A percentile compares a stretch with the other conserved stretches of the same genome.
Evolutionary conservation across 2,797 vertebrate genomes (phyloP).

Genomic region (Brotula barbata): DNA sequence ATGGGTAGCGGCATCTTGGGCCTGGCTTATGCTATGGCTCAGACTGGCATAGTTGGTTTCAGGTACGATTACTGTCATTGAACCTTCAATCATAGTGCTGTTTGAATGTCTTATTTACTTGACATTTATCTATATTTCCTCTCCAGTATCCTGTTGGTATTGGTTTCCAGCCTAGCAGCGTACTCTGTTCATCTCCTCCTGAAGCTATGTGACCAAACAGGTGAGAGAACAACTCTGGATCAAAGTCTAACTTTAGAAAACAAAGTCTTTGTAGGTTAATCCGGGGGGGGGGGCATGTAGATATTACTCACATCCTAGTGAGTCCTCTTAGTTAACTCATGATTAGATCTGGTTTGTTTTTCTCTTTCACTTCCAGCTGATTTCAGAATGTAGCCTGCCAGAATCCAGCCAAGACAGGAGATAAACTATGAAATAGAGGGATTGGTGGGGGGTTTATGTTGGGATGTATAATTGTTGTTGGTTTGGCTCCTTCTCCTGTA

Average conservation of each 20-base stretch:
- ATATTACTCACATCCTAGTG: background rate
- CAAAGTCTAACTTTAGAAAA: constrained; percentile 22
- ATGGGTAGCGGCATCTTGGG: constrained; percentile 96
- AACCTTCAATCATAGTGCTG: background rate
- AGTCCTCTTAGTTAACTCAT: background rate
- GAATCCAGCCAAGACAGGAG: background rate
- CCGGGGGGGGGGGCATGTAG: background rate
- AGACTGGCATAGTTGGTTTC: constrained; percentile 89
- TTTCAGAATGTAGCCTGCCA: too few species aligned
- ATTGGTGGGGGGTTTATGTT: background rate
- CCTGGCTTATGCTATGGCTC: constrained; percentile 91
- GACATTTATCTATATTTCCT: constrained; percentile 7
- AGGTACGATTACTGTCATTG: constrained; percentile 76
- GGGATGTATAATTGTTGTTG: constrained; percentile 4
- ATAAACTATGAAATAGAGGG: constrained; percentile 5
- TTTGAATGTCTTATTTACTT: background rate
- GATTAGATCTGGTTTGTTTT: constrained; percentile 22
- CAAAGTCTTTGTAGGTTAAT: constrained; percentile 10
- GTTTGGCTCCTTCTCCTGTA: constrained; percentile 58
- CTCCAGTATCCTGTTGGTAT: constrained; percentile 85
- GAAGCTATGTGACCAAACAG: constrained; percentile 90
- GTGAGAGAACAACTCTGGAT: constrained; percentile 72
- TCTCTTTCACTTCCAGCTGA: constrained; percentile 4
- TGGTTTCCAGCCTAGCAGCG: constrained; percentile 85
- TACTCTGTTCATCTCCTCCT: constrained; percentile 94